phyloP scores from a whole-genome alignment of 2,113 vertebrate genomes.

The Tetrax tetrax region DNA sequence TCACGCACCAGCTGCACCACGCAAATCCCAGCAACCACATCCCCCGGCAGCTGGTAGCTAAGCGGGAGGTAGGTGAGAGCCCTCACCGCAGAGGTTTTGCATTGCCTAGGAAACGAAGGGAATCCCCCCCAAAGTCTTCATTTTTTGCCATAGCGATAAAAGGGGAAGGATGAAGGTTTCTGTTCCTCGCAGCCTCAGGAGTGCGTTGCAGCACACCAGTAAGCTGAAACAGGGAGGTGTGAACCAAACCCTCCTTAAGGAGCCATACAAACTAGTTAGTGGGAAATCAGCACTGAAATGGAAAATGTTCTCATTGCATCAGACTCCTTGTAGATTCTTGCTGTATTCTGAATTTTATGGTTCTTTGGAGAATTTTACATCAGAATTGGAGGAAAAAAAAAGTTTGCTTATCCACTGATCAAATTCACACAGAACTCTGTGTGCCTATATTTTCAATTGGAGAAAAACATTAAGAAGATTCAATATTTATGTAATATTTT shows the following conservation, averaged over 20 bases:
- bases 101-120: background rate
- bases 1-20: background rate
- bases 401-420: constrained; percentile 31
- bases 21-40: background rate
- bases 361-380: background rate
- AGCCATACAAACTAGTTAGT: background rate
- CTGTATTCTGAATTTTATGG: background rate
- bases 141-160: background rate
- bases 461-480: constrained; percentile 28
- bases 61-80: background rate
- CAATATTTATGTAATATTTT: constrained; percentile 64
- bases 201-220: accelerated
- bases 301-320: background rate
- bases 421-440: constrained; percentile 2
- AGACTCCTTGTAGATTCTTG: background rate
- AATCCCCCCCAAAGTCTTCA: background rate
- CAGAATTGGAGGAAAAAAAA: background rate
- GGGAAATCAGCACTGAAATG: background rate
- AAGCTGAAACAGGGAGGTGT: background rate
- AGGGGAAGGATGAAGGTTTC: background rate
- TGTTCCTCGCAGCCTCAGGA: accelerated
- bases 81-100: background rate
- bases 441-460: background rate
- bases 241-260: background rate
- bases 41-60: background rate